Evolutionary conservation across 2,888 invertebrate genomes (phyloP), one percentile per base, ranked within the genome.

Genomic region (Platerodrilus igneus): DNA sequence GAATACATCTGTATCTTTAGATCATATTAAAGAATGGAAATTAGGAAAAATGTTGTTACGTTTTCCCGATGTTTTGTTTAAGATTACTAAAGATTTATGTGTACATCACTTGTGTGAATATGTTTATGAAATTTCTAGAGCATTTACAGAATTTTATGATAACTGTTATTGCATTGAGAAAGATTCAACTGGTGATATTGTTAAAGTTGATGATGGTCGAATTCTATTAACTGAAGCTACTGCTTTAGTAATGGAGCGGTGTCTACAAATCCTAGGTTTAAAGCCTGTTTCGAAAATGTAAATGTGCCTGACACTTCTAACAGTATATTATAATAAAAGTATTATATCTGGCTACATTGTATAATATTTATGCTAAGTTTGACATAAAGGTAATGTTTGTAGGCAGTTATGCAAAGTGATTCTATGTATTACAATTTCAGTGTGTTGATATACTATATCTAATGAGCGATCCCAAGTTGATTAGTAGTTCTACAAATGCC

Each of bases 111-210:
- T 99, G 16, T 99, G 99, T 64, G 97, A 97, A 63, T 96, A 86
- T 67, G 76, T 96, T 47, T 99, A 94, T 69, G 95, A 97, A 60
- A 79, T 97, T 37, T 81, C 90, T n/a, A 83, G 88, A 3, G 77
- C 82, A 2, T 99, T 97, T 64, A 84, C 91, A 0, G 99, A 99
- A 65, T 99, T 99, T 69, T 99, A 99, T 68, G 95, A 96, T 63
- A 82, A 76, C 56, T 99, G 99, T 68, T 99, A 97, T 63, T 97
- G 97, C 63, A 83, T 99, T 32, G 93, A 96, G 65, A 95, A 92
- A 65, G 86, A 95, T 67, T 75, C 80, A 21, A 67, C 66, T 62
- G 93, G 93, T 0, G 80, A 86, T 60, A 81, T 92, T 52, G 67
- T 84, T 1, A 86, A 85, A 60, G 80, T 97, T 5, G 83, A 93